These are phyloP conservation scores for Chionoecetes opilio DNA, from an alignment of 1,140 invertebrate genomes.

Conservation along the genomic window DNA sequence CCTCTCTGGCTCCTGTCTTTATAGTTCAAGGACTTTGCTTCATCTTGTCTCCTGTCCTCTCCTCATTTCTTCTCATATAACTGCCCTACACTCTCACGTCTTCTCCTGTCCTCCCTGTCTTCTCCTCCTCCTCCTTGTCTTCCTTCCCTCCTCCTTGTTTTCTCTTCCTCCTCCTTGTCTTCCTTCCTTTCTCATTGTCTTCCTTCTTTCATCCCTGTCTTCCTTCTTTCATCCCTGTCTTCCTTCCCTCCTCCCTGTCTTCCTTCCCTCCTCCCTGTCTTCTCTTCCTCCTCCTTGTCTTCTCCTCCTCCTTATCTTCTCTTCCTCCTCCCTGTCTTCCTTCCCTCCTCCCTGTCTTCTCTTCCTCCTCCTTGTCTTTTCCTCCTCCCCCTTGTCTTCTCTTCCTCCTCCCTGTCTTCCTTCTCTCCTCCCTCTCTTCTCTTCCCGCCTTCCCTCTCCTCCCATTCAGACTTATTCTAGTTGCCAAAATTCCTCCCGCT, in stretches of 20 bases:
- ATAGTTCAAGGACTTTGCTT: too few species aligned
- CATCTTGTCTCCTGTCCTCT: too few species aligned
- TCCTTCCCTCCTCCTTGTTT: background rate
- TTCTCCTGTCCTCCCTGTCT: background rate
- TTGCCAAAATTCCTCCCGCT: background rate
- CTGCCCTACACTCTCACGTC: too few species aligned
- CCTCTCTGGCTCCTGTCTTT: too few species aligned
- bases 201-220: background rate
- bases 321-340: background rate
- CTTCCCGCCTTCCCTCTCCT: background rate
- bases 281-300: background rate
- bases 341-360: background rate
- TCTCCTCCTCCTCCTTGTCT: background rate
- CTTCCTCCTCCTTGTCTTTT: background rate
- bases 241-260: background rate
- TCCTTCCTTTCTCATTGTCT: background rate
- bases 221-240: background rate
- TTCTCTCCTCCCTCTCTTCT: background rate
- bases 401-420: background rate
- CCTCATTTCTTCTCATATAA: too few species aligned
- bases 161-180: background rate
- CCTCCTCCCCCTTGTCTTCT: background rate
- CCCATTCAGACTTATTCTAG: background rate
- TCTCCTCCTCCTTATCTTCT: too few species aligned
- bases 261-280: background rate